A percentile compares a stretch with the other conserved stretches of the same genome.
Evolutionary conservation across 2,113 vertebrate genomes (phyloP).

Genomic region (Riparia riparia): DNA sequence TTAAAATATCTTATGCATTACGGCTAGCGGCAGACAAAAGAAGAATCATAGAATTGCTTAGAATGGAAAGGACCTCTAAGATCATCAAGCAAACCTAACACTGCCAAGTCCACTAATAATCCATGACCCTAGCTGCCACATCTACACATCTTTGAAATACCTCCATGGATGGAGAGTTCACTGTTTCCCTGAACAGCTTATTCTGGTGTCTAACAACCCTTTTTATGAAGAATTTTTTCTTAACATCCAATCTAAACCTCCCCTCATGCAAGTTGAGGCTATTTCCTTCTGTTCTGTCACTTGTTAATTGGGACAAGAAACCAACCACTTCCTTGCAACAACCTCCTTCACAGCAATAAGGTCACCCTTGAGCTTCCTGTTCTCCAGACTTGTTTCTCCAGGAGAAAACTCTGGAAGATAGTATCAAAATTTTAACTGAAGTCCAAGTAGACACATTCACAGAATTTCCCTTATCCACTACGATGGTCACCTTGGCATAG

Average conservation of each 20-base stretch:
- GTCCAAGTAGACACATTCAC: background rate
- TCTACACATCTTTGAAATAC: background rate
- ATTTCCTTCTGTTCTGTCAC: background rate
- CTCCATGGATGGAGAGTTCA: background rate
- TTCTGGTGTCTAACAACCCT: background rate
- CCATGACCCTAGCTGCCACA: background rate
- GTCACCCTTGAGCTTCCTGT: background rate
- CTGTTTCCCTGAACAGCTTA: background rate
- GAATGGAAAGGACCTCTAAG: background rate
- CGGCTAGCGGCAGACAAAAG: background rate
- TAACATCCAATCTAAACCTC: background rate
- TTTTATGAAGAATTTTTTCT: background rate
- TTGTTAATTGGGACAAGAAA: background rate
- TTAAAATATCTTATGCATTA: constrained; percentile 20
- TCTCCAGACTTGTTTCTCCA: background rate
- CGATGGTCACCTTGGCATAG: background rate
- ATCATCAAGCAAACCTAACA: background rate
- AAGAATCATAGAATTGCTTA: background rate
- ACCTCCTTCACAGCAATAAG: background rate
- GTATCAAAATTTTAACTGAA: background rate
- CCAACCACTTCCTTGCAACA: background rate
- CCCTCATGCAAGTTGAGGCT: background rate
- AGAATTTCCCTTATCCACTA: background rate
- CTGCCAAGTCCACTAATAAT: background rate
- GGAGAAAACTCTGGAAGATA: background rate